These are phyloP conservation scores for Brachylomia viminalis DNA, from an alignment of 2,888 invertebrate genomes.

Conservation along the genomic window DNA sequence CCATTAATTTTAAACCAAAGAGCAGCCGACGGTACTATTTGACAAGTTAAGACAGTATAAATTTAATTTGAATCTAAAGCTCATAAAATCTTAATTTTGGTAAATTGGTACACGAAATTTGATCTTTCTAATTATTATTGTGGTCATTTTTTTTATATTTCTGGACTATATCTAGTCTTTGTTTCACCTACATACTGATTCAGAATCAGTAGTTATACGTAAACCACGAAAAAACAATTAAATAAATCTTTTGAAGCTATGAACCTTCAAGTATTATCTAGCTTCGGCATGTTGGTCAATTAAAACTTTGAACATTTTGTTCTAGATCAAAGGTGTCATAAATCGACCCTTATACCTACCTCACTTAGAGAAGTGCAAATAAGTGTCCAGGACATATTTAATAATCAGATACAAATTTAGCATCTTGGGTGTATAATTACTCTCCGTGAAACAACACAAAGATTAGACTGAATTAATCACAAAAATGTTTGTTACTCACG, in stretches of 20 bases:
- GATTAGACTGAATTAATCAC: background rate
- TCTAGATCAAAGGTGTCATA: background rate
- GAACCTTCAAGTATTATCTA: background rate
- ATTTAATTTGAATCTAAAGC: too few relatives aligned
- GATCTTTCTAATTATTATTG: background rate
- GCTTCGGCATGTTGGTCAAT: constrained; percentile 4
- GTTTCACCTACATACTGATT: background rate
- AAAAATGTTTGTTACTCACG: background rate
- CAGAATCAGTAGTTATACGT: background rate
- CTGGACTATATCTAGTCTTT: background rate
- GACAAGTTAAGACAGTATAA: too few relatives aligned
- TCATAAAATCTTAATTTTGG: background rate
- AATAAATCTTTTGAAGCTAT: constrained; percentile 11
- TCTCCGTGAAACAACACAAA: too few relatives aligned
- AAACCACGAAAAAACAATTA: background rate
- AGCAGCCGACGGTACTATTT: background rate
- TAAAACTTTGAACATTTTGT: constrained; percentile 26
- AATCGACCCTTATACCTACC: background rate
- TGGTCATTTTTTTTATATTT: background rate
- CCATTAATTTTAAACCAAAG: background rate
- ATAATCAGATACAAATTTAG: background rate
- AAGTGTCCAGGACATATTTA: too few relatives aligned
- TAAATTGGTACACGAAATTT: background rate
- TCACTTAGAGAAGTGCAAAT: background rate
- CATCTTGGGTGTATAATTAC: background rate